phyloP scores from a whole-genome alignment of 2,888 invertebrate genomes.

The Cephalotes varians region DNA sequence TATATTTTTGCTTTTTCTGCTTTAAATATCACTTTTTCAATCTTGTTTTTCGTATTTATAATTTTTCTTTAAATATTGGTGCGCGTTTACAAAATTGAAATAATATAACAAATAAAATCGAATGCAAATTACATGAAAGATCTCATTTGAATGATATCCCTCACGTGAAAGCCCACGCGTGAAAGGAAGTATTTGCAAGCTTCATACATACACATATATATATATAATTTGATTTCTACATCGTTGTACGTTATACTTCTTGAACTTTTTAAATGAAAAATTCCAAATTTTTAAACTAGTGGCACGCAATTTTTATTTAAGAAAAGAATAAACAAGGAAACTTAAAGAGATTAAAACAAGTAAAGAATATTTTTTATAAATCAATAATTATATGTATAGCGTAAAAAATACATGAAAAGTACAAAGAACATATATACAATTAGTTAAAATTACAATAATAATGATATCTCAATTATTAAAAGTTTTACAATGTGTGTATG shows the following conservation, averaged over 20 bases:
- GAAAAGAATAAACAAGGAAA: neutral
- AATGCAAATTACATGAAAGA: neutral
- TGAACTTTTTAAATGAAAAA: neutral
- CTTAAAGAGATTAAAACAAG: neutral
- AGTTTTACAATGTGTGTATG: neutral
- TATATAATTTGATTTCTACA: neutral
- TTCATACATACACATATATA: neutral
- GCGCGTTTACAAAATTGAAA: neutral
- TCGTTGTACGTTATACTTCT: neutral
- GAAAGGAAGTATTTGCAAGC: neutral
- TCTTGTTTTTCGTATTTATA: neutral
- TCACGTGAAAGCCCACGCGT: neutral
- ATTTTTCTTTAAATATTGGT: neutral
- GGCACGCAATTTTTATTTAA: neutral
- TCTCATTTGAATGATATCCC: neutral
- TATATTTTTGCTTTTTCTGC: neutral
- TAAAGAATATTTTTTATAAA: neutral
- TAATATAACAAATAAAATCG: neutral
- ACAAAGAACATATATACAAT: neutral
- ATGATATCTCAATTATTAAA: constrained; percentile 8
- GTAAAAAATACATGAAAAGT: constrained; percentile 1
- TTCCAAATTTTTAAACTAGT: neutral
- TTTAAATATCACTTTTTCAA: neutral
- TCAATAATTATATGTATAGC: neutral
- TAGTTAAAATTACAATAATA: neutral